Conservation (phyloP, 2,113 vertebrate species). For the Leuciscus idus region DNA sequence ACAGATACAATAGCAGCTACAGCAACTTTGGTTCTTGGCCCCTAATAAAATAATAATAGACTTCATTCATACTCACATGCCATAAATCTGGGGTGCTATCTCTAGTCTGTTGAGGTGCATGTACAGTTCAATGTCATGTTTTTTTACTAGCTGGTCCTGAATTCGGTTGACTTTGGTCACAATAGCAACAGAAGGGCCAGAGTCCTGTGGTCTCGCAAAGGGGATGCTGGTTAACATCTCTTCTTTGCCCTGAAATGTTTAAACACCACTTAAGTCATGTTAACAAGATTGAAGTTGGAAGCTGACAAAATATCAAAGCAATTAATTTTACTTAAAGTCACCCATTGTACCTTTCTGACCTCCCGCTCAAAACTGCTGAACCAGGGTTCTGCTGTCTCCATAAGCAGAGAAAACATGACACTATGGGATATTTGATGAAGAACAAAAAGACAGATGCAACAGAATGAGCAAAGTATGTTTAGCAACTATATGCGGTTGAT, state of each 20-base stretch:
- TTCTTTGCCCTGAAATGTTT: slow-evolving; percentile 86
- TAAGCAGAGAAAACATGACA: slow-evolving; percentile 80
- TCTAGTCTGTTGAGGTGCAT: slow-evolving; percentile 97
- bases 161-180: slow-evolving; percentile 98
- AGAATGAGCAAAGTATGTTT: background rate
- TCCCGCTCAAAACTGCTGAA: slow-evolving; percentile 81
- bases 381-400: slow-evolving; percentile 82
- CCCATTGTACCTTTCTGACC: slow-evolving; percentile 72
- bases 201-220: slow-evolving; percentile 94
- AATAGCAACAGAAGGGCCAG: slow-evolving; percentile 94
- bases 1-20: too few species aligned
- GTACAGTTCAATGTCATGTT: slow-evolving; percentile 93
- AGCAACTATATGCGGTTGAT: slow-evolving; percentile 13
- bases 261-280: background rate
- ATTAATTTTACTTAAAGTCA: background rate
- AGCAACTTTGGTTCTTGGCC: too few species aligned
- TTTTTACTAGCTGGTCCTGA: slow-evolving; percentile 96
- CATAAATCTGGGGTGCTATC: slow-evolving; percentile 98
- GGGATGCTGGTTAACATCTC: slow-evolving; percentile 91
- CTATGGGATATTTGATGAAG: slow-evolving; percentile 54
- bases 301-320: background rate
- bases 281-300: background rate
- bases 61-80: slow-evolving; percentile 85
- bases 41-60: background rate
- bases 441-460: background rate